Evolutionary conservation across 2,113 vertebrate genomes (phyloP).

Genomic region (Mugil cephalus): DNA sequence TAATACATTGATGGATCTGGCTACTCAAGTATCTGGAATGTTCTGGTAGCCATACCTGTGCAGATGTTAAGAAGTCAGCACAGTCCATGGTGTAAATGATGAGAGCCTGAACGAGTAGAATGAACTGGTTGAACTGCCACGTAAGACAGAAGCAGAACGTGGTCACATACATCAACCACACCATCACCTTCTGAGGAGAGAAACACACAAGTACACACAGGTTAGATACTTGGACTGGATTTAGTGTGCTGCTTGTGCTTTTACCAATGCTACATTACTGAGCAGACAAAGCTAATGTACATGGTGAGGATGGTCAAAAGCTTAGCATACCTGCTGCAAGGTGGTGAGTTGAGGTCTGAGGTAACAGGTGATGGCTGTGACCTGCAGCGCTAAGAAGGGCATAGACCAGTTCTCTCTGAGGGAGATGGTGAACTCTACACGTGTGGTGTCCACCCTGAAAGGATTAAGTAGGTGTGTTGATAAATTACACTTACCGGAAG

Average conservation of each 20-base stretch:
- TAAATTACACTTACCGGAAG: not conserved
- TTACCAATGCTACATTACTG: not conserved
- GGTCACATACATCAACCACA: slow-evolving; percentile 89
- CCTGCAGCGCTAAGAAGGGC: slow-evolving; percentile 94
- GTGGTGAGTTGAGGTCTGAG: slow-evolving; percentile 87
- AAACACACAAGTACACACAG: slow-evolving; percentile 4
- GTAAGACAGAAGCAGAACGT: slow-evolving; percentile 94
- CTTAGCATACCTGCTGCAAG: slow-evolving; percentile 86
- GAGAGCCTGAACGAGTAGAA: slow-evolving; percentile 92
- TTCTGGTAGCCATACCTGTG: slow-evolving; percentile 83
- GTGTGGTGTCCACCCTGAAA: slow-evolving; percentile 93
- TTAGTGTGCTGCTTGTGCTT: not conserved
- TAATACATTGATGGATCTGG: no score
- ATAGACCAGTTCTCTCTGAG: slow-evolving; percentile 98
- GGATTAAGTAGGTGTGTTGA: slow-evolving; percentile 10
- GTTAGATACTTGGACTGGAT: not conserved
- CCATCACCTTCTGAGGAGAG: slow-evolving; percentile 87
- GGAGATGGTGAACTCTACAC: slow-evolving; percentile 98
- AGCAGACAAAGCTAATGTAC: not conserved
- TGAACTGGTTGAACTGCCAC: slow-evolving; percentile 99
- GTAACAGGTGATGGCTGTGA: slow-evolving; percentile 91
- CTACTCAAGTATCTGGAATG: not conserved
- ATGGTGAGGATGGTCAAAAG: not conserved
- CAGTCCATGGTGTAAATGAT: slow-evolving; percentile 91
- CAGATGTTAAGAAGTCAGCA: slow-evolving; percentile 87